These are phyloP conservation scores for Halichoerus grypus DNA, from an alignment of 2,113 vertebrate species.

Conservation along the genomic window DNA sequence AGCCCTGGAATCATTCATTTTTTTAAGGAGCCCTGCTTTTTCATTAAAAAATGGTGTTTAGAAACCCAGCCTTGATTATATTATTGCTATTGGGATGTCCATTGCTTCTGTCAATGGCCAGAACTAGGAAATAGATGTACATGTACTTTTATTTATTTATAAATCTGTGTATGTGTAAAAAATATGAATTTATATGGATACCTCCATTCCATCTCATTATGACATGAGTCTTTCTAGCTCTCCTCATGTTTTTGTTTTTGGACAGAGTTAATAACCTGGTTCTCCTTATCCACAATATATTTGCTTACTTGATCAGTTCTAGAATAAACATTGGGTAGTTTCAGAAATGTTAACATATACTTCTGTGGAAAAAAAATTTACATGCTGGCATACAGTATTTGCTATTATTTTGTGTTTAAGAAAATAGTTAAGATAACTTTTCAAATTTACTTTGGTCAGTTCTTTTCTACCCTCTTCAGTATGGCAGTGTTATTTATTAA, in stretches of 20 bases:
- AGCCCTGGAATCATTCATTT: neutral
- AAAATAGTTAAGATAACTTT: neutral
- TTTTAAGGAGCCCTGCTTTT: neutral
- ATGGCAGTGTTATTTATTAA: neutral
- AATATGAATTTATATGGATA: neutral
- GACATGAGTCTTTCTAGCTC: neutral
- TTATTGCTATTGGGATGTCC: neutral
- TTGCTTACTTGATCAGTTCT: neutral
- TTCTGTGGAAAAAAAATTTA: neutral
- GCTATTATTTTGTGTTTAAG: neutral
- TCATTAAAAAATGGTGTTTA: neutral
- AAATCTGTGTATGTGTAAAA: neutral
- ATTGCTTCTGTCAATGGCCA: neutral
- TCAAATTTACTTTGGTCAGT: neutral
- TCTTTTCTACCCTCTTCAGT: neutral
- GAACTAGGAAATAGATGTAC: neutral
- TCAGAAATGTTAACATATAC: neutral
- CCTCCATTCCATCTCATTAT: neutral
- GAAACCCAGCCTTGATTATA: neutral
- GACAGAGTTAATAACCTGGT: neutral
- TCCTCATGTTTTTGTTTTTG: neutral
- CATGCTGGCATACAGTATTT: neutral
- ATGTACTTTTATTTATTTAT: neutral
- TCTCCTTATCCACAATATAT: neutral
- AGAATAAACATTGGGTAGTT: neutral